Percentiles rank a stretch among this genome's conserved stretches.
Evolutionary conservation across 2,113 vertebrate genomes (phyloP).

Genomic region (Vanacampus margaritifer): DNA sequence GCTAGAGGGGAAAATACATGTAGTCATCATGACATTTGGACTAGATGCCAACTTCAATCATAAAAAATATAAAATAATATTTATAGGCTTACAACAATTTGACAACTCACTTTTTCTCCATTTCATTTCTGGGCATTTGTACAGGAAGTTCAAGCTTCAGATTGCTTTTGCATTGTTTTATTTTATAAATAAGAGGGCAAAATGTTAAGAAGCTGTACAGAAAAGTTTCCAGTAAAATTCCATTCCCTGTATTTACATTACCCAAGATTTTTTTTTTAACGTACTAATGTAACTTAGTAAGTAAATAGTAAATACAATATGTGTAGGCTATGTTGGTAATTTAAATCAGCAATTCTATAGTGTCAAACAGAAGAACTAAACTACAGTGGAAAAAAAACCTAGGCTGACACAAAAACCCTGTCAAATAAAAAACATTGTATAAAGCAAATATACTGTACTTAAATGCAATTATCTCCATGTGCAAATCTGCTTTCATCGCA

Average conservation of each 20-base stretch:
- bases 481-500: neutral
- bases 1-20: too few species aligned
- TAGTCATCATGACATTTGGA: too few species aligned
- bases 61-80: too few species aligned
- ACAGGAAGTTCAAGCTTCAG: neutral
- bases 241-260: neutral
- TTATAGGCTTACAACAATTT: too few species aligned
- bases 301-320: neutral
- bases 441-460: neutral
- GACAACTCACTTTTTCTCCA: too few species aligned
- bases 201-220: constrained; percentile 5
- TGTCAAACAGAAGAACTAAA: neutral
- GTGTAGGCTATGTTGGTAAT: neutral
- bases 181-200: constrained; percentile 49
- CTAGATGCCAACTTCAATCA: too few species aligned
- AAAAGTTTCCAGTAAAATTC: constrained; percentile 33
- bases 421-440: neutral
- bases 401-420: constrained; percentile 15
- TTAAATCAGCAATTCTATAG: neutral
- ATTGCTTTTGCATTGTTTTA: constrained; percentile 30
- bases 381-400: neutral
- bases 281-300: neutral
- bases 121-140: neutral
- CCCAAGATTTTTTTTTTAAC: neutral
- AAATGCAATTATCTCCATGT: neutral